Base-by-base conservation (phyloP, 2,797 vertebrate species). In the Sitta carolinensis region DNA sequence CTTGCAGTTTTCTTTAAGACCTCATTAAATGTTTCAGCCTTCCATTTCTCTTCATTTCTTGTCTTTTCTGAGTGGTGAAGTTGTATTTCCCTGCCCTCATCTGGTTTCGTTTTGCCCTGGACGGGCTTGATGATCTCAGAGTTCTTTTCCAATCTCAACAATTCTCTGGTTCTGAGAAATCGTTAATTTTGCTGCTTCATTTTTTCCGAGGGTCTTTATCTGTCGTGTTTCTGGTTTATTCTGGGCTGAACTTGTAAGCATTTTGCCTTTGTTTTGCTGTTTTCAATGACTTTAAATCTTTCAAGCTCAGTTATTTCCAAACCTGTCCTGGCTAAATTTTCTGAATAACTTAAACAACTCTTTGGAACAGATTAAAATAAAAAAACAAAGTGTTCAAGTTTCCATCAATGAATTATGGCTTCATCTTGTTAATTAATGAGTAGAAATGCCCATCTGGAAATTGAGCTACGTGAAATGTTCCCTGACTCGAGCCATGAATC, bases 371-470 rank as follows among this genome's bases (percentile, higher is more conserved):
- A 57, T 32, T 10, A 36, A 27, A 55, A 69, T 66, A 42, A 75
- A 89, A 84, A 81, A 88, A 21, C 55, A 26, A 77, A 81, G 22
- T 2, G 51, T 92, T 93, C 23, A 17, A 36, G 36, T 86, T 84
- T 43, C 64, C n/a, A 30, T 91, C 83, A 51, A 54, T 90, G 86
- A 93, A 58, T 93, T 91, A 68, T 62, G 43, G 62, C 77, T 93
- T 93, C 10, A 16, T 79, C 63, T 88, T n/a, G 69, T 84, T 94
- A 94, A 94, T 94, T 91, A 95, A 80, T 51, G 76, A 86, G 21
- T 54, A 90, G 86, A 66, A 94, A 68, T 81, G 40, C 58, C 69
- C 80, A 78, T 93, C 77, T 94, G 92, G 89, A 95, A 86, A 77
- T 30, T 7, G 64, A 75, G 26, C 73, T 67, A 25, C 19, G 8